Base-by-base conservation (phyloP, 1,140 invertebrate species). In the Temnothorax longispinosus region DNA sequence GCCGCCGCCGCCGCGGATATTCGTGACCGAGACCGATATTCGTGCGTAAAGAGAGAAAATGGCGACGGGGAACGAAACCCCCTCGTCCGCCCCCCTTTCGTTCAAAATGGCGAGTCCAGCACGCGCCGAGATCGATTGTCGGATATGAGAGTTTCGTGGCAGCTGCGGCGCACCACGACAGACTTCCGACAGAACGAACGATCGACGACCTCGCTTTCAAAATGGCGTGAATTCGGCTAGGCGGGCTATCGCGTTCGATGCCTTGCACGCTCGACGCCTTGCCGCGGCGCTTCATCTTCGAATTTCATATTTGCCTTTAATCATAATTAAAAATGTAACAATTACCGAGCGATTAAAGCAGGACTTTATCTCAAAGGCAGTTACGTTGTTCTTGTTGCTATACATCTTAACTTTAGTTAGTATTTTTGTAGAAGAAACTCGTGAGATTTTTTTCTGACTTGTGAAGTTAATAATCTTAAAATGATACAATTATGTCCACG, bases 61-160 rank as follows among this genome's bases (percentile, higher is more conserved):
- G 90, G 90, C 90, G 90, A 84, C 58, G 47, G 52, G 75, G 47
- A 78, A 74, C 47, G 58, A 58, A 60, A 72, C 72, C 38, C 65
- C 35, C 77, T 54, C 71, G 58, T 38, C 50, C 21, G 21, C 10
- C 67, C 50, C 52, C 72, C 52, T 15, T n/a, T 3, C 18, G 21
- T 85, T 85, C 89, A 91, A 91, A 91, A 91, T 91, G 90, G 90
- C 90, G 90, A 91, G 81, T 86, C 58, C 44, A 77, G 82, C 90
- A 90, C 89, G 89, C 90, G 89, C 85, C 64, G 72, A 90, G 90
- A 91, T 91, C 90, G 90, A 91, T 91, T 86, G 90, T 86, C 82
- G 87, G 90, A 91, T 91, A 91, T 75, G 89, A 88, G 86, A 88
- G 80, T 82, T 88, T 67, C 89, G 90, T 86, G 87, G 89, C 89